A percentile compares a stretch with the other conserved stretches of the same genome.
Conservation (phyloP, 2,888 invertebrate genomes). For the Idaea aversata region DNA sequence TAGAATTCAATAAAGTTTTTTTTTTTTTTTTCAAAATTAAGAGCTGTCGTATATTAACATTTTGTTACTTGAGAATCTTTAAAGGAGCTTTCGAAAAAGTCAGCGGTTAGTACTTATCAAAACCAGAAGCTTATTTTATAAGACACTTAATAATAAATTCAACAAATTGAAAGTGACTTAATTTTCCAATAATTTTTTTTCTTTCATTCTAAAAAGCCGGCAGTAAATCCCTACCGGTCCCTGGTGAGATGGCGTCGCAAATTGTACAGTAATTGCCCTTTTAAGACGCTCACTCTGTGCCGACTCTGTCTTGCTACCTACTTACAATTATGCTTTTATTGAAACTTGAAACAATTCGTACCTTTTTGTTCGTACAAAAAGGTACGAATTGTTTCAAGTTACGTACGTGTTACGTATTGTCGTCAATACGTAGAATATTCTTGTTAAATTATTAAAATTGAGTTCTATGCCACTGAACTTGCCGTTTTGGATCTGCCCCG, state of each 20-base stretch:
- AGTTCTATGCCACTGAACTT: no score
- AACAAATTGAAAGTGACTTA: background rate
- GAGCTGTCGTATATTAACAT: no score
- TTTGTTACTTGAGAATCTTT: no score
- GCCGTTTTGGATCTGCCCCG: no score
- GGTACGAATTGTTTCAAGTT: no score
- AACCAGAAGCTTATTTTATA: background rate
- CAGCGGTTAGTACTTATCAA: no score
- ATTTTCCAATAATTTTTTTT: background rate
- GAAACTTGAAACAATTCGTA: constrained; percentile 44
- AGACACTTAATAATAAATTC: background rate
- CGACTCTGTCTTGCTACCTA: constrained; percentile 33
- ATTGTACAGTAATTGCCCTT: constrained; percentile 76
- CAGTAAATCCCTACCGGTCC: constrained; percentile 60
- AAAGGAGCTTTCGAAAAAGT: no score
- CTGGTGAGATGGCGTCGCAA: constrained; percentile 50
- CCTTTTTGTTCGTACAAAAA: constrained; percentile 9
- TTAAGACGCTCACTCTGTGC: constrained; percentile 51
- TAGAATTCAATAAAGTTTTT: no score
- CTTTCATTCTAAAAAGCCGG: background rate
- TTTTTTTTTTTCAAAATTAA: no score
- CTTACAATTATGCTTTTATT: constrained; percentile 58
- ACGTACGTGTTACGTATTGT: no score
- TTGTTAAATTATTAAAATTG: no score
- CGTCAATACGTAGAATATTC: no score